Percentiles rank a stretch among this genome's conserved stretches.
These are phyloP conservation scores for Geophilus truncorum DNA, from an alignment of 2,888 invertebrate species.

Conservation along the genomic window DNA sequence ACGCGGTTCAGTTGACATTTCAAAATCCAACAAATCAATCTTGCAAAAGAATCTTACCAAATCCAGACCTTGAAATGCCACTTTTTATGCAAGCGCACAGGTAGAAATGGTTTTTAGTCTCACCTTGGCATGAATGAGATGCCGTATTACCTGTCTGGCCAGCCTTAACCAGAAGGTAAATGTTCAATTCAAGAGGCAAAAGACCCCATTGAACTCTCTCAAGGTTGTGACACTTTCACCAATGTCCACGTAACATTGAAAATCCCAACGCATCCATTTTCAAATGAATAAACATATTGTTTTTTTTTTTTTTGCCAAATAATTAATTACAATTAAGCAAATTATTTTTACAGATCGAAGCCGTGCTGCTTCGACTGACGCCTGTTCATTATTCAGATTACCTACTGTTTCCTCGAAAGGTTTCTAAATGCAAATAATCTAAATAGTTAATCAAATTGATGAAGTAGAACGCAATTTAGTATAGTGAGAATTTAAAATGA, in stretches of 20 bases:
- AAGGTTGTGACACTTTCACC: background rate
- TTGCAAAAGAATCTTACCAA: background rate
- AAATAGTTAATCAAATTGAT: no score
- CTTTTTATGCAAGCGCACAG: background rate
- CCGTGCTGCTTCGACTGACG: no score
- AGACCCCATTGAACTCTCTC: background rate
- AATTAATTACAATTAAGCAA: no score
- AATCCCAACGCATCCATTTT: no score
- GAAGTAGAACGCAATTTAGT: no score
- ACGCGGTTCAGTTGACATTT: background rate
- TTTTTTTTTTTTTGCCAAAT: no score
- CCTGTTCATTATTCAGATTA: no score
- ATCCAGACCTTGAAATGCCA: background rate
- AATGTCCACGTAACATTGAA: background rate
- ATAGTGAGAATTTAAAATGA: no score
- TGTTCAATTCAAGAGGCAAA: background rate
- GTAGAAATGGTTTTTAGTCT: background rate
- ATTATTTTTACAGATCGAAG: no score
- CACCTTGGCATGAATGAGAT: constrained; percentile 4
- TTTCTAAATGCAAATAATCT: no score
- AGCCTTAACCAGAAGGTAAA: background rate
- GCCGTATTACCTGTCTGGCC: constrained; percentile 4
- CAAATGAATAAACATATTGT: no score
- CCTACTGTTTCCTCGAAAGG: no score
- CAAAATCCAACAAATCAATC: background rate